Conservation (phyloP, 2,113 vertebrate species). For the Lamprotornis superbus region DNA sequence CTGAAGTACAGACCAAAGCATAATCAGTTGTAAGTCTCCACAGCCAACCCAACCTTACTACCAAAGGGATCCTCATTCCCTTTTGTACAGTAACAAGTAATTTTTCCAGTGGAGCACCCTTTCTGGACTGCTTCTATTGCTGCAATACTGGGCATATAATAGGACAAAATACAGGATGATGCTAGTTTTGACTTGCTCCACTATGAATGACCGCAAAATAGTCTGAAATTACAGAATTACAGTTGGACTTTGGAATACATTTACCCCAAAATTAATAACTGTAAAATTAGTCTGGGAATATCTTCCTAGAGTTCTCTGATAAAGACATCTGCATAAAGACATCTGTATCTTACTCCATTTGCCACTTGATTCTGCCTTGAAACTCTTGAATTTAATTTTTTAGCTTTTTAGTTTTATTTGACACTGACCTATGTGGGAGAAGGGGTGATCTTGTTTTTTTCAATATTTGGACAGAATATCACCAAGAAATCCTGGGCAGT, state of each 20-base stretch:
- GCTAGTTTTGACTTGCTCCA: background rate
- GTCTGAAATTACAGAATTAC: background rate
- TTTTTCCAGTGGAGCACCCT: background rate
- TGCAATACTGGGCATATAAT: background rate
- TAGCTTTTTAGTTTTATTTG: background rate
- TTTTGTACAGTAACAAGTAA: background rate
- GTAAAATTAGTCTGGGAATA: background rate
- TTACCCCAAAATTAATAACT: background rate
- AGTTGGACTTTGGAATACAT: background rate
- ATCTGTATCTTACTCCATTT: background rate
- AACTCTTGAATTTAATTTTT: background rate
- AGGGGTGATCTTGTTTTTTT: background rate
- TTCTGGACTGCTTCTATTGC: background rate
- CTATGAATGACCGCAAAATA: background rate
- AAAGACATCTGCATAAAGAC: background rate
- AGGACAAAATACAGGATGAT: background rate
- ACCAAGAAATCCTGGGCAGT: background rate
- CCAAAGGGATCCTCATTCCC: background rate
- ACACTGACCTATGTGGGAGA: background rate
- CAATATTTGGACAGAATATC: background rate
- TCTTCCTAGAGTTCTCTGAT: background rate
- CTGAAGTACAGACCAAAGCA: background rate
- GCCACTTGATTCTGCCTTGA: background rate
- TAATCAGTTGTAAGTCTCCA: background rate
- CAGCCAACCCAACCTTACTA: background rate